Percentiles rank a stretch among this genome's conserved stretches.
phyloP scores from a whole-genome alignment of 92 coral and sea anemone genomes.

The Paramuricea clavata region DNA sequence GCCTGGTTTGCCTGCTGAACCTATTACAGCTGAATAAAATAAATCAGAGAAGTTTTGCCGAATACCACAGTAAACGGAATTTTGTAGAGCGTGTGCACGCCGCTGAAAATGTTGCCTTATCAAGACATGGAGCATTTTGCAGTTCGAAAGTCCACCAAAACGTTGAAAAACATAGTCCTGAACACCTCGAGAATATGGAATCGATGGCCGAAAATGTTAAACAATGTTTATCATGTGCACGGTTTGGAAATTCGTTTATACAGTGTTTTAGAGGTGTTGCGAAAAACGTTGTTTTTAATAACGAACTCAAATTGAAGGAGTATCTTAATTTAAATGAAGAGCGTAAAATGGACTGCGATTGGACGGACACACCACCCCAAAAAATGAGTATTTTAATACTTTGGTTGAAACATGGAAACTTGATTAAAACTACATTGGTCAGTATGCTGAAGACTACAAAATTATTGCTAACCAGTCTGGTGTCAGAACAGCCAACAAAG shows the following conservation, averaged over 20 bases:
- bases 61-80: too few species aligned
- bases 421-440: conserved; percentile 40
- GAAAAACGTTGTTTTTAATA: conserved; percentile 52
- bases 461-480: too few species aligned
- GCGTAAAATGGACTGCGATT: conserved; percentile 55
- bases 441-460: too few species aligned
- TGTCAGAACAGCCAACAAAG: too few species aligned
- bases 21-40: too few species aligned
- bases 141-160: conserved; percentile 29
- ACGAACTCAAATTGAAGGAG: conserved; percentile 64
- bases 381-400: conserved; percentile 14
- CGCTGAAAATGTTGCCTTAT: conserved; percentile 67
- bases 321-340: conserved; percentile 59
- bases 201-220: conserved; percentile 60
- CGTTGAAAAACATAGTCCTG: conserved; percentile 43
- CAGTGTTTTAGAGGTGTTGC: conserved; percentile 61
- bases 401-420: conserved; percentile 60
- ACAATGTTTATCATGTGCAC: conserved; percentile 47
- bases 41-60: too few species aligned
- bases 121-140: conserved; percentile 72
- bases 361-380: conserved; percentile 54
- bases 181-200: conserved; percentile 72
- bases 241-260: conserved; percentile 53
- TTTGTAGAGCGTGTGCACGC: too few species aligned
- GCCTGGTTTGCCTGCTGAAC: too few species aligned